Evolutionary conservation across 2,113 vertebrate genomes (phyloP), one percentile per base, ranked within the genome.

Genomic region (Ceratotherium simum): DNA sequence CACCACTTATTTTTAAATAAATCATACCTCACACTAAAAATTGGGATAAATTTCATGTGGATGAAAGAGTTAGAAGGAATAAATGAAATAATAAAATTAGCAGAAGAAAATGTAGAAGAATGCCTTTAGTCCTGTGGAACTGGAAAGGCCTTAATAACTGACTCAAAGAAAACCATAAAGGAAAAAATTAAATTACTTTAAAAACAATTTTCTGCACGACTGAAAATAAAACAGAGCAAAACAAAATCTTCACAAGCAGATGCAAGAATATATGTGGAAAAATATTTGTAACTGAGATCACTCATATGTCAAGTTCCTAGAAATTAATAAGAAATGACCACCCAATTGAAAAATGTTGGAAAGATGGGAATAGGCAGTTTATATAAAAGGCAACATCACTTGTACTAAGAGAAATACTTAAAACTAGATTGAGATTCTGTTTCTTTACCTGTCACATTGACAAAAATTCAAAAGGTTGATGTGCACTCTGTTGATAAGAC

Each of bases 41-140:
- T 69, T 5, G 64, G 72, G 29, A 62, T 79, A 80, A 87, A 73
- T 87, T 78, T 33, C 27, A 54, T 51, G 25, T 79, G n/a, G 48
- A 14, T 48, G 12, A 95, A 76, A 62, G 58, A 36, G 3, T 51
- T 90, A 89, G 72, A 39, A 67, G 18, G 54, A 73, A 91, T 75
- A 80, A 92, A 65, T 58, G 67, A 87, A 96, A 90, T 70, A 36
- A 79, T 73, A 95, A 67, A 76, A 75, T 81, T 64, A 62, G 70
- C 72, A 90, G 69, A 90, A 90, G 17, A 76, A 94, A 87, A 95
- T 92, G 9, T 81, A 17, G 65, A 86, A 90, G 36, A 75, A 81
- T 72, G 42, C n/a, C 20, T 67, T 62, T 70, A 76, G 42, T 72
- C 90, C 29, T 95, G 95, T 97, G 81, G 31, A 93, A 95, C 27